Percentiles rank a stretch among this genome's conserved stretches.
Evolutionary conservation across 2,888 invertebrate species (phyloP).

Genomic region (Neoaliturus tenellus): DNA sequence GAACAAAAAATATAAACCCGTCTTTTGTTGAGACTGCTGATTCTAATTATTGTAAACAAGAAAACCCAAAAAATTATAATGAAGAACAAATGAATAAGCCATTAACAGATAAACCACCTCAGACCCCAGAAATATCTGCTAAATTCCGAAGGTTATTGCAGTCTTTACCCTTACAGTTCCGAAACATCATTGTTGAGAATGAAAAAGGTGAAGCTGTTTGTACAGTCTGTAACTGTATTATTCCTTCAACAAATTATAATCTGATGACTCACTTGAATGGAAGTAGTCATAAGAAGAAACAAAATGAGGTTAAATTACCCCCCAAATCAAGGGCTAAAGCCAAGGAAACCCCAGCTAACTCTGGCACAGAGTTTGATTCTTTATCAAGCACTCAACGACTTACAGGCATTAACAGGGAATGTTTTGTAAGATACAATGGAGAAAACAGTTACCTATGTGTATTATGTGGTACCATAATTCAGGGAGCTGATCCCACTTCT

Average conservation of each 20-base stretch:
- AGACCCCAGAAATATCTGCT: neutral
- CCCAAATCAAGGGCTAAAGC: neutral
- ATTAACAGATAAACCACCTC: neutral
- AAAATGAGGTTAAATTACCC: neutral
- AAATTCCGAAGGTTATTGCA: neutral
- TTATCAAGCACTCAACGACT: neutral
- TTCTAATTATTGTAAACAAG: neutral
- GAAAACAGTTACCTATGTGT: neutral
- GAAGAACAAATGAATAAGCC: neutral
- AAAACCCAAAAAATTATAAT: neutral
- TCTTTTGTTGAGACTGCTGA: neutral
- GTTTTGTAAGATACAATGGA: neutral
- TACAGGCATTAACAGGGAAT: neutral
- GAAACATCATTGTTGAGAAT: neutral
- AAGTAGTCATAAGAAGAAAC: constrained; percentile 5
- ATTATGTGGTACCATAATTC: neutral
- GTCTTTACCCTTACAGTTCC: neutral
- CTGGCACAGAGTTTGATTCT: neutral
- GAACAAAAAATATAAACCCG: neutral
- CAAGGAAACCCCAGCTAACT: neutral
- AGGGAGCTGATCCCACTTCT: neutral
- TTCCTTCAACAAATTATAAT: constrained; percentile 3
- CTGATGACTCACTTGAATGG: neutral
- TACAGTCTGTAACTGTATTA: constrained; percentile 1
- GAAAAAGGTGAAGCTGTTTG: neutral